Evolutionary conservation across 2,888 invertebrate species (phyloP).

Genomic region (Allacma fusca): DNA sequence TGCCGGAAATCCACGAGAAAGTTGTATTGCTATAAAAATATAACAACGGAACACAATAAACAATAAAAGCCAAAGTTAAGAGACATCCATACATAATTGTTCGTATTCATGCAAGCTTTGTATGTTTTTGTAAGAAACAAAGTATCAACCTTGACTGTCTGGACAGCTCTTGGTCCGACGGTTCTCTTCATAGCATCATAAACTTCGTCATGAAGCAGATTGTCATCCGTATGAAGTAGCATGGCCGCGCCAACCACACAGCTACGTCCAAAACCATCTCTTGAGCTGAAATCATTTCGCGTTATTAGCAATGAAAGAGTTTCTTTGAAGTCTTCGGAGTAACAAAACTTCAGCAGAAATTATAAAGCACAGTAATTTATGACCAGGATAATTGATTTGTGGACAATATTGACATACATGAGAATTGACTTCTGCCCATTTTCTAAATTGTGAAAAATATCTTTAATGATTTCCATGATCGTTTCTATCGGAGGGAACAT

Average conservation of each 20-base stretch:
- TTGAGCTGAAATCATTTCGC: conserved; percentile 29
- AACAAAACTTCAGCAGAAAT: no score
- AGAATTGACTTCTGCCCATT: conserved; percentile 44
- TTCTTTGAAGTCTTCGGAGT: no score
- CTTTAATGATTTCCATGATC: conserved; percentile 40
- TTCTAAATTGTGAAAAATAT: conserved; percentile 31
- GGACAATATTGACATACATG: conserved; percentile 32
- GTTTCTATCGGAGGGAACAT: conserved; percentile 36
- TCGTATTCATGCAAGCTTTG: no score
- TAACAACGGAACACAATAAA: conserved; percentile 6
- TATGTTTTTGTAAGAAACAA: no score
- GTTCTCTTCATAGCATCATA: conserved; percentile 42
- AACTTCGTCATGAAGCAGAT: conserved; percentile 33
- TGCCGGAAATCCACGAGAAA: conserved; percentile 44
- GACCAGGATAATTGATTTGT: no score
- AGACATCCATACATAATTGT: no score
- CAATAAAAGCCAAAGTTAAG: no score
- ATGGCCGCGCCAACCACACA: conserved; percentile 42
- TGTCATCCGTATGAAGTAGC: conserved; percentile 43
- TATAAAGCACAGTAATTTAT: no score
- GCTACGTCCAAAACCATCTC: conserved; percentile 45
- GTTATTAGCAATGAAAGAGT: no score
- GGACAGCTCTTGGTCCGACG: conserved; percentile 42
- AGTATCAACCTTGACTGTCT: conserved; percentile 44
- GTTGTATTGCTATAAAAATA: conserved; percentile 44